Conservation (phyloP, 2,797 vertebrate species). For the Tamandua tetradactyla region DNA sequence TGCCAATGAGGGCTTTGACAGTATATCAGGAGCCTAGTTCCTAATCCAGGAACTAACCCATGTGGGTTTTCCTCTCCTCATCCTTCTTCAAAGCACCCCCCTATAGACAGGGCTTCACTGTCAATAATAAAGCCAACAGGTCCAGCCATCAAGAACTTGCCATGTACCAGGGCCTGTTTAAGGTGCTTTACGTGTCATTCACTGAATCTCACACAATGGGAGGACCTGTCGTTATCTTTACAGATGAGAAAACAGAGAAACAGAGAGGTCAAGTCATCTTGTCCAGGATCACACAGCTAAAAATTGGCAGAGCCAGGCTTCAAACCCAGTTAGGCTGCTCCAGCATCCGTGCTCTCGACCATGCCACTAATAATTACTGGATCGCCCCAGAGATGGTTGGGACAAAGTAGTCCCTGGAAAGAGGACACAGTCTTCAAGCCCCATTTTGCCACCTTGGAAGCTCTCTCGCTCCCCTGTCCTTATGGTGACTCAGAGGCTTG, state of each 20-base stretch:
- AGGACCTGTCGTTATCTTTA: background rate
- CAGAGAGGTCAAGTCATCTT: fast-evolving
- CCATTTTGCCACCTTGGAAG: background rate
- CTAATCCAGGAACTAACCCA: background rate
- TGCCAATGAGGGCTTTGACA: background rate
- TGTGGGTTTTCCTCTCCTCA: background rate
- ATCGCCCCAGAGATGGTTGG: fast-evolving
- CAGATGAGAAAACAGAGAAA: background rate
- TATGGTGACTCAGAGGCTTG: conserved; percentile 56
- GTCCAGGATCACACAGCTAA: background rate
- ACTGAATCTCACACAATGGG: background rate
- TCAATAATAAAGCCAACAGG: no score
- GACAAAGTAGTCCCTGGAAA: background rate
- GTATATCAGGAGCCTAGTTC: no score
- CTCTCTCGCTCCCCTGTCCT: background rate
- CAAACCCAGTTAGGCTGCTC: background rate
- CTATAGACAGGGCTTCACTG: background rate
- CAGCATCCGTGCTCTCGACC: background rate
- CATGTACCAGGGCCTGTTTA: background rate
- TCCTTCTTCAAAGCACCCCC: background rate
- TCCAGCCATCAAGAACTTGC: background rate
- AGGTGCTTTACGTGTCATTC: background rate
- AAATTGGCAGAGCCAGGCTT: background rate
- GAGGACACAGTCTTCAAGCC: background rate
- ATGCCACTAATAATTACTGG: background rate